Percentiles rank a stretch among this genome's conserved stretches.
Evolutionary conservation across 2,797 vertebrate species (phyloP).

Genomic region (Onychomys arenicola): DNA sequence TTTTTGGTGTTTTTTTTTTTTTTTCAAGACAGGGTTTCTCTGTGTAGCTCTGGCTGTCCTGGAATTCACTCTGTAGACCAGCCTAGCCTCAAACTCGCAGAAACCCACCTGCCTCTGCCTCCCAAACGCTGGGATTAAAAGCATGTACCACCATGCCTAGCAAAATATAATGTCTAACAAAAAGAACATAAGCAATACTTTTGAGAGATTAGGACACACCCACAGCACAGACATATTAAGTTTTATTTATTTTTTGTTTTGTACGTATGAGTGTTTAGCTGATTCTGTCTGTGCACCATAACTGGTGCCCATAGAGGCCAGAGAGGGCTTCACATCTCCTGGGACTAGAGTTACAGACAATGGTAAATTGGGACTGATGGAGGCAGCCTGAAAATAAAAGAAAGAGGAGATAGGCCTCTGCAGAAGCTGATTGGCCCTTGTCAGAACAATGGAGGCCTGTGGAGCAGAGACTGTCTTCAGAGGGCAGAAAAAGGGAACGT

Average conservation of each 20-base stretch:
- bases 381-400: not conserved
- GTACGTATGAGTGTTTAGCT: not conserved
- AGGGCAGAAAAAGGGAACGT: not conserved
- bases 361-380: not conserved
- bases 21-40: not conserved
- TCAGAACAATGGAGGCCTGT: not conserved
- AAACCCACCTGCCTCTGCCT: not conserved
- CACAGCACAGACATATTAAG: not conserved
- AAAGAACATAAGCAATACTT: not conserved
- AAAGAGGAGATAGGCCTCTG: not conserved
- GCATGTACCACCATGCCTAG: not conserved
- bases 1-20: not conserved
- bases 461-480: not conserved
- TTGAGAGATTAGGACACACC: not conserved
- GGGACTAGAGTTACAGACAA: too few relatives aligned
- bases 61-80: not conserved
- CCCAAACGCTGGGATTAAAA: not conserved
- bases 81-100: not conserved
- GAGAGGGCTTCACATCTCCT: not conserved
- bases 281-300: not conserved
- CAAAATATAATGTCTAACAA: not conserved
- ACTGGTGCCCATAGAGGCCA: not conserved
- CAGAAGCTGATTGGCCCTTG: not conserved
- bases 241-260: not conserved
- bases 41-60: not conserved